Base-by-base conservation (phyloP, 2,888 invertebrate species). In the Scaptomyza parva region DNA sequence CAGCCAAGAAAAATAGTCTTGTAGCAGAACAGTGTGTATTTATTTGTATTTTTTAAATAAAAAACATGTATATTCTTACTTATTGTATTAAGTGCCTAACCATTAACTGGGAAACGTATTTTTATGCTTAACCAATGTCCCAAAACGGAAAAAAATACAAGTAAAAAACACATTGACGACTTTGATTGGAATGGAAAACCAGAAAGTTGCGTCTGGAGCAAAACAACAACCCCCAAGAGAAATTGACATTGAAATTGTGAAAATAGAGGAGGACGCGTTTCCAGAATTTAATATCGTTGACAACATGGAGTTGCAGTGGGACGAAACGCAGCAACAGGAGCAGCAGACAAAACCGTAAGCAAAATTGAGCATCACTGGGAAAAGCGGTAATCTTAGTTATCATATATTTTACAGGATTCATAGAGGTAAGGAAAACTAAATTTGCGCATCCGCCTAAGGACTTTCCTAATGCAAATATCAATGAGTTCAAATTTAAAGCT, bases 211-310 rank as follows among this genome's bases (percentile, higher is more conserved):
- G 3, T 17, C 14, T 20, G 44, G 26, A 8, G 20, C n/a, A 11
- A 60, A 51, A 18, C 28, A 43, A 18, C 35, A 26, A 9, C 9
- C 22, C n/a, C 26, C 35, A 9, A 41, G 2, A 11, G 53, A 64
- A 18, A 64, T 64, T 30, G 63, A 64, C 35, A 35, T 64, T 47
- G 64, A 63, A 12, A 30, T 64, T 26, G 63, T 64, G 7, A 64
- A 64, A n/a, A 28, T 64, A 35, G 63, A 64, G 37, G 28, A 43
- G 35, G 35, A 62, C 26, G 35, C 22, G 1, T 14, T 24, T 2
- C 8, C 61, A 0, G 62, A 51, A 8, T 40, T 62, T 18, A 48
- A 62, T 51, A 51, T 28, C 7, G 6, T 43, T 28, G 43, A 62
- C 1, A 61, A 51, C 11, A 61, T 50, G 62, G 62, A 61, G 14